phyloP scores from a whole-genome alignment of 1,140 invertebrate species.

The Zaprionus gabonicus region DNA sequence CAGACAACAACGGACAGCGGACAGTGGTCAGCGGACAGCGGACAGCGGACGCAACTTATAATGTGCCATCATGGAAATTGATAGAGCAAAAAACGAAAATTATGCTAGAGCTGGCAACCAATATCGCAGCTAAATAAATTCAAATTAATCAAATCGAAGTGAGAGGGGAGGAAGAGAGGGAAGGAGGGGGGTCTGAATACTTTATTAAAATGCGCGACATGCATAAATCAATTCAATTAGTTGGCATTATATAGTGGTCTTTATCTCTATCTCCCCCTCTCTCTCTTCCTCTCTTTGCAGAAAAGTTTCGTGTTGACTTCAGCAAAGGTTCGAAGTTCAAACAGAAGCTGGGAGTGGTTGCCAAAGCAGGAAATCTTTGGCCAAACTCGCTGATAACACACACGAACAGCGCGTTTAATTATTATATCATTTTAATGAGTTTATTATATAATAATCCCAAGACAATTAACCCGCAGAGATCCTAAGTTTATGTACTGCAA shows the following conservation, averaged over 20 bases:
- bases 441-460: neutral
- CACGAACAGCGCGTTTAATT: neutral
- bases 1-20: slow-evolving; percentile 60
- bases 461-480: neutral
- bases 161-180: slow-evolving; percentile 18
- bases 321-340: slow-evolving; percentile 19
- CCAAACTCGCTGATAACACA: slow-evolving; percentile 12
- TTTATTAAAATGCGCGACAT: slow-evolving; percentile 64
- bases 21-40: neutral
- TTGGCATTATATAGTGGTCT: slow-evolving; percentile 65
- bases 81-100: slow-evolving; percentile 58
- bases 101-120: slow-evolving; percentile 21
- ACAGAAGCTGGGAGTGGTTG: slow-evolving; percentile 26
- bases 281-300: neutral
- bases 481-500: neutral
- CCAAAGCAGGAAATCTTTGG: slow-evolving; percentile 3
- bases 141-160: slow-evolving; percentile 70
- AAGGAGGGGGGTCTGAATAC: slow-evolving; percentile 28
- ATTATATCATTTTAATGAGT: neutral
- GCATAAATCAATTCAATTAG: slow-evolving; percentile 83
- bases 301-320: neutral
- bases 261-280: slow-evolving; percentile 13
- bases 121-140: slow-evolving; percentile 70
- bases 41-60: slow-evolving; percentile 50
- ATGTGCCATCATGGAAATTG: slow-evolving; percentile 71